A percentile compares a stretch with the other conserved stretches of the same genome.
phyloP scores from a whole-genome alignment of 1,140 invertebrate genomes.

The Ips nitidus region DNA sequence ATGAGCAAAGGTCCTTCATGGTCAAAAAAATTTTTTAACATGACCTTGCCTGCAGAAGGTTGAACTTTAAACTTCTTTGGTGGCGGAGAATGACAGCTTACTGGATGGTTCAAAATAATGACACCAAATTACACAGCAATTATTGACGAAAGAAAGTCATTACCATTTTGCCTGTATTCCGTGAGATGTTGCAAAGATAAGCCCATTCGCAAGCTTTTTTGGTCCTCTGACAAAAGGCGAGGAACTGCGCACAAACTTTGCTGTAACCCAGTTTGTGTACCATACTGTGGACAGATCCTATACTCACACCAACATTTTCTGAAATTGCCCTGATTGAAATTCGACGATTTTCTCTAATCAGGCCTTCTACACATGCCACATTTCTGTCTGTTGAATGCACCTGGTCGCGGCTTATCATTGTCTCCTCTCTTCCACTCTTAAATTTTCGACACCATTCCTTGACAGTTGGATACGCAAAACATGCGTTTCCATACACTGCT shows the following conservation, averaged over 20 bases:
- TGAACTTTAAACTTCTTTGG: background rate
- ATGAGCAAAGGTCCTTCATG: background rate
- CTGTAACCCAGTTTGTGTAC: background rate
- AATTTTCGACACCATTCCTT: slow-evolving; percentile 1
- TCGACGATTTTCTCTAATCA: slow-evolving; percentile 1
- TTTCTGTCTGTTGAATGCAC: background rate
- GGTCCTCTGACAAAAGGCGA: background rate
- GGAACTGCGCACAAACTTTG: background rate
- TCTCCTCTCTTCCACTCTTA: background rate
- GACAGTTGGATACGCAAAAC: background rate
- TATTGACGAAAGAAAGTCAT: background rate
- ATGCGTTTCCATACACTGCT: background rate
- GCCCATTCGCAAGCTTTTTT: background rate
- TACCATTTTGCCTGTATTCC: background rate
- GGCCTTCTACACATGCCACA: background rate
- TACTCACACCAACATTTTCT: background rate
- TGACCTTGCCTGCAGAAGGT: background rate
- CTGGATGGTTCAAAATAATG: slow-evolving; percentile 1
- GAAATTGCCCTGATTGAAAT: background rate
- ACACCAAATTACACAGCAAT: background rate
- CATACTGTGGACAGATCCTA: background rate
- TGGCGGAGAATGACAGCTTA: background rate
- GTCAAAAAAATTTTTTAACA: background rate
- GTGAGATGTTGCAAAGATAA: background rate
- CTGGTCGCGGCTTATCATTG: background rate